phyloP scores from a whole-genome alignment of 2,888 invertebrate species.

The Cyrtodaria siliqua region DNA sequence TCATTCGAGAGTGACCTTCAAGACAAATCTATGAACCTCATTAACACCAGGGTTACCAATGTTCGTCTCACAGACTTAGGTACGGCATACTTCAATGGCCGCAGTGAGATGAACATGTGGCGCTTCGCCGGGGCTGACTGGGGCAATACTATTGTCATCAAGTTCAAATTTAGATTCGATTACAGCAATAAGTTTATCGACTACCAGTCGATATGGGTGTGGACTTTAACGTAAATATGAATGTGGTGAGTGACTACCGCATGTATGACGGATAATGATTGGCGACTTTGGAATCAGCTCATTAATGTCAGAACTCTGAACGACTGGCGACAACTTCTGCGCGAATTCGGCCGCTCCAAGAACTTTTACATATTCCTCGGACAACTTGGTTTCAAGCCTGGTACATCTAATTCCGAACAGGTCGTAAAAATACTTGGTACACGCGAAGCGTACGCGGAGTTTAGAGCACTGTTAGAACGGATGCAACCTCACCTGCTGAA shows the following conservation, averaged over 20 bases:
- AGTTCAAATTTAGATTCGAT: constrained; percentile 56
- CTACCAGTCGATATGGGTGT: constrained; percentile 59
- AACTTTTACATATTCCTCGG: constrained; percentile 67
- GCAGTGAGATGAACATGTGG: constrained; percentile 71
- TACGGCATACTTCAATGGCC: constrained; percentile 73
- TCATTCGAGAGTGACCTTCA: constrained; percentile 70
- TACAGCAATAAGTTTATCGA: constrained; percentile 57
- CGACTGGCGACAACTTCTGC: constrained; percentile 56
- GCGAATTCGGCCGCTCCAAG: constrained; percentile 64
- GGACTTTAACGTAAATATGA: constrained; percentile 46
- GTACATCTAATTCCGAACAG: constrained; percentile 64
- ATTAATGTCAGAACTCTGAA: constrained; percentile 36
- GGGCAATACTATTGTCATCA: constrained; percentile 64
- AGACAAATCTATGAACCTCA: constrained; percentile 69
- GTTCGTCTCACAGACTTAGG: constrained; percentile 69
- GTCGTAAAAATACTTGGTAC: constrained; percentile 66
- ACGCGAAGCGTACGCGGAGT: constrained; percentile 60
- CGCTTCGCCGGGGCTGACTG: constrained; percentile 68
- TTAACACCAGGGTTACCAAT: constrained; percentile 62
- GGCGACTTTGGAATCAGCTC: constrained; percentile 57
- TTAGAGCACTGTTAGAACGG: constrained; percentile 51
- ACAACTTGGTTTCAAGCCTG: constrained; percentile 67
- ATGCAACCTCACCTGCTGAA: constrained; percentile 35
- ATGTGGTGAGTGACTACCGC: constrained; percentile 52
- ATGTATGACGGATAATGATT: constrained; percentile 61